Base-by-base conservation (phyloP, 2,888 invertebrate species). In the Caenorhabditis zanzibari region DNA sequence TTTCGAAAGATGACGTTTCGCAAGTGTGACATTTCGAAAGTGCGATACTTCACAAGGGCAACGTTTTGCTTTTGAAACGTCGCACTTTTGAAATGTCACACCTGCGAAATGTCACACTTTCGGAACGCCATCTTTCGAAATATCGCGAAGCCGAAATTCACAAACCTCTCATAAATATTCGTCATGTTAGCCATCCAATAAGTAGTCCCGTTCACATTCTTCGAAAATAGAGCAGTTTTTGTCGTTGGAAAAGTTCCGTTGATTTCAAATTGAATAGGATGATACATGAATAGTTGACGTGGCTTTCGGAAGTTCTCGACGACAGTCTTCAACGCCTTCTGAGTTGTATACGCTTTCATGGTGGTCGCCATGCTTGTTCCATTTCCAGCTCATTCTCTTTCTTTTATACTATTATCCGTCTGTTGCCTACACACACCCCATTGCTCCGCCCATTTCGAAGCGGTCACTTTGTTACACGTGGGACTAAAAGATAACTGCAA, bases 271-370 rank as follows among this genome's bases (percentile, higher is more conserved):
- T 84, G 63, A 32, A 84, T 84, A 38, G 83, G 83, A 59, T 84
- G 83, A 41, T 84, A 84, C 80, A 84, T 76, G 61, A 84, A 84
- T 44, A 84, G 41, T 32, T 84, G 83, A 2, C 80, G 64, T 1
- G 83, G 83, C 63, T 84, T 84, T 24, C 83, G 63, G 64, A 84
- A 84, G 58, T 80, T 84, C 68, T 84, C 83, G n/a, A 84, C 83
- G 28, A 84, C 73, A 32, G 83, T 84, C 58, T 73, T 75, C 59
- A 84, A 41, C 24, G 83, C 80, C 56, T 80, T 84, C 61, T 54
- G 64, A 16, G 68, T 75, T 22, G 69, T 64, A 64, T 83, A 83
- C 0, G 83, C 47, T 52, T 79, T 72, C 79, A 83, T 74, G n/a
- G 71, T 58, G 56, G 66, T 10, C 9, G 75, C 26, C 58, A 66